Conservation (phyloP, 2,113 vertebrate genomes). For the Protomyctophum bolini region DNA sequence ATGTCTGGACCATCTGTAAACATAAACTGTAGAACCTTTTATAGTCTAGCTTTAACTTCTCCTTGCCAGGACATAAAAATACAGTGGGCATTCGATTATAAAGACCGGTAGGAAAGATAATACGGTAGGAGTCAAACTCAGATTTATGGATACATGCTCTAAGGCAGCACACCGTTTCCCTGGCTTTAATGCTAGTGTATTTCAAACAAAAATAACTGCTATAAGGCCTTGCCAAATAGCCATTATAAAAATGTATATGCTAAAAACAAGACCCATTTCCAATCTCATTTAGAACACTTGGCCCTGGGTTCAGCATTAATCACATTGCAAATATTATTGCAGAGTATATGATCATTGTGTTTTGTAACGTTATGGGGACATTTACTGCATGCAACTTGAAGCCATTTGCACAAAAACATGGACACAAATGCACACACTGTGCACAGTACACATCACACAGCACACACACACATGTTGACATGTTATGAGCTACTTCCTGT, state of each 20-base stretch:
- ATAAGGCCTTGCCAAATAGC: not conserved
- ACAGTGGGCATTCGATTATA: not conserved
- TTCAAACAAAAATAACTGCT: constrained; percentile 2
- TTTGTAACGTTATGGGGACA: constrained; percentile 32
- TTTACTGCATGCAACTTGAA: constrained; percentile 24
- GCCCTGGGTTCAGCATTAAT: constrained; percentile 28
- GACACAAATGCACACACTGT: not conserved
- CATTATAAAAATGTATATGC: constrained; percentile 11
- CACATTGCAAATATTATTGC: constrained; percentile 10
- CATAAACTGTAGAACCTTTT: not conserved
- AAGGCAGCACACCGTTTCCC: constrained; percentile 5
- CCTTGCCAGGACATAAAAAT: constrained; percentile 31
- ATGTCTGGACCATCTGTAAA: not conserved
- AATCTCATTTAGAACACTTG: constrained; percentile 22
- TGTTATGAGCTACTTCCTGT: too few relatives aligned
- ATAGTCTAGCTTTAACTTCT: constrained; percentile 1
- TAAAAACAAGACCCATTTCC: constrained; percentile 9
- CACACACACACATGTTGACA: not conserved
- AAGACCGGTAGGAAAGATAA: not conserved
- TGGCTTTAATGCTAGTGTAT: constrained; percentile 6
- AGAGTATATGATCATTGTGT: constrained; percentile 19
- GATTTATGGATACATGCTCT: too few relatives aligned
- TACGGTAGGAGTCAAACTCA: not conserved
- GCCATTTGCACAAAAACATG: not conserved
- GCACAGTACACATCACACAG: not conserved